A percentile compares a stretch with the other conserved stretches of the same genome.
Conservation (phyloP, 2,113 vertebrate genomes). For the Terrapene triunguis region DNA sequence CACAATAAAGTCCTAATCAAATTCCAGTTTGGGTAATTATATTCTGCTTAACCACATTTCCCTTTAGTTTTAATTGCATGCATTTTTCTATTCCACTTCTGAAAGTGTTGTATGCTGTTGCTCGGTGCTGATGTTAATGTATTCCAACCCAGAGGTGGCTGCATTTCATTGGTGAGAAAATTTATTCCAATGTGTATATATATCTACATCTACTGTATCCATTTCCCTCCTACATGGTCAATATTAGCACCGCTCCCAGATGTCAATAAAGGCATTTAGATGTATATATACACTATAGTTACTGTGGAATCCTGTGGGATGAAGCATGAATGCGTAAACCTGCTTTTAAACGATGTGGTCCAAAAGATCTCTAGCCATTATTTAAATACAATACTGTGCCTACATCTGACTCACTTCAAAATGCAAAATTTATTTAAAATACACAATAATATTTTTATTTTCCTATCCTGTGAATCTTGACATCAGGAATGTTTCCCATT, state of each 20-base stretch:
- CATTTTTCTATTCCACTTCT: slow-evolving; percentile 11
- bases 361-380: not conserved
- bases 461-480: not conserved
- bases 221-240: not conserved
- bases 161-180: not conserved
- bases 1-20: not conserved
- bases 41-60: not conserved
- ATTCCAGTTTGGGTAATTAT: not conserved
- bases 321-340: not conserved
- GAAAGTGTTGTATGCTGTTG: slow-evolving; percentile 17
- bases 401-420: not conserved
- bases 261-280: slow-evolving; percentile 4
- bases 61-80: not conserved
- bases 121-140: slow-evolving; percentile 17
- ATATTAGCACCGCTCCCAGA: slow-evolving; percentile 8
- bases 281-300: not conserved
- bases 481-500: slow-evolving; percentile 1
- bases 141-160: slow-evolving; percentile 25
- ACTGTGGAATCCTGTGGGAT: not conserved
- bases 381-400: not conserved
- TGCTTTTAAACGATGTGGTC: not conserved
- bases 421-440: not conserved
- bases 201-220: slow-evolving; percentile 5
- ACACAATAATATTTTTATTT: not conserved
- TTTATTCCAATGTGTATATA: not conserved